These are phyloP conservation scores for Chelonoidis abingdonii DNA, from an alignment of 2,113 vertebrate genomes.

Conservation along the genomic window DNA sequence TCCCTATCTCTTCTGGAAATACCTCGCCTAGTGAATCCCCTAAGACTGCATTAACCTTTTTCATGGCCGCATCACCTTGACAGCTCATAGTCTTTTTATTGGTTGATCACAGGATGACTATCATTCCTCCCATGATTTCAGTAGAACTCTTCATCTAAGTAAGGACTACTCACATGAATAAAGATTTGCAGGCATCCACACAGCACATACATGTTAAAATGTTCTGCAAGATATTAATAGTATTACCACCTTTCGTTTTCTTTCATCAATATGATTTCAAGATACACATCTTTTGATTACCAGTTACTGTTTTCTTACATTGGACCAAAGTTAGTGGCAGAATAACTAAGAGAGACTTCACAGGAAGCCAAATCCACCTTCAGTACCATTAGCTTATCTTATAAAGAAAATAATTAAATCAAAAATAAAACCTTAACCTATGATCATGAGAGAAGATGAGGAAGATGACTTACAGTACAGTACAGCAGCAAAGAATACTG, in stretches of 20 bases:
- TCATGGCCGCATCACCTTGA: no score
- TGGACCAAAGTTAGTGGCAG: background rate
- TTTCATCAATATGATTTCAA: background rate
- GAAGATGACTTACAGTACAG: background rate
- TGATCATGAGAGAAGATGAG: slow-evolving; percentile 11
- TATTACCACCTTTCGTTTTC: background rate
- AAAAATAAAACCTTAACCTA: slow-evolving; percentile 31
- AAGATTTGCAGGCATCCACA: background rate
- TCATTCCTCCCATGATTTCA: background rate
- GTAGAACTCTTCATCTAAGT: background rate
- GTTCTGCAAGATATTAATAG: background rate
- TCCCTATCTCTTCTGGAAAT: no score
- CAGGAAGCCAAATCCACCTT: background rate
- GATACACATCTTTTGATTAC: background rate
- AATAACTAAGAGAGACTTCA: background rate
- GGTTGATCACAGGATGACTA: no score
- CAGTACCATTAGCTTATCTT: background rate
- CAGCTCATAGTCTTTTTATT: no score
- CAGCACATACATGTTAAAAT: background rate
- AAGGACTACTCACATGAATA: background rate
- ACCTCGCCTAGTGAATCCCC: no score
- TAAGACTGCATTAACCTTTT: no score
- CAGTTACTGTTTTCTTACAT: background rate
- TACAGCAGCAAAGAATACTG: no score
- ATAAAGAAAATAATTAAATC: slow-evolving; percentile 28